Evolutionary conservation across 2,888 invertebrate genomes (phyloP), one percentile per base, ranked within the genome.

Genomic region (Brachypterus glaber): DNA sequence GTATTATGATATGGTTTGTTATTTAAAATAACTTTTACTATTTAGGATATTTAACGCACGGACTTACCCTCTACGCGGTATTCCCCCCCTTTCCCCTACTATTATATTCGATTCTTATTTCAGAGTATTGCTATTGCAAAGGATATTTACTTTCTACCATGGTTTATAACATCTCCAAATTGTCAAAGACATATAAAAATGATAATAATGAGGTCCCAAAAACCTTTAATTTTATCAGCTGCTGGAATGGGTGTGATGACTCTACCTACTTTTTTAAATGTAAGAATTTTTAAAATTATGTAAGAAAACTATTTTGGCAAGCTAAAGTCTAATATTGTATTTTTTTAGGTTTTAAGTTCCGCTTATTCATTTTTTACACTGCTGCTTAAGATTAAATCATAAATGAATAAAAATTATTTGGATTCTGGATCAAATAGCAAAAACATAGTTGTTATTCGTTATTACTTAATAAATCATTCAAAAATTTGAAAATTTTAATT

Each of bases 331-430:
- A 21, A 35, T 38, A 33, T 17, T 3, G 37, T 29, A 24, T 32
- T 24, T 16, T 46, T 49, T 34, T 27, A 50, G 50, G 48, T 50
- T 15, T 26, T 50, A 17, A 46, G 47, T 37, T 45, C 50, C 16
- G 48, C 50, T 2, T 50, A 50, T 40, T 50, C 50, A 3, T 49
- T 49, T 37, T 50, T 50, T 29, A 50, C 50, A 3, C 29, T 50
- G 7, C 32, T 50, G 12, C 32, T 50, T 18, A 49, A 50, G 18
- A 39, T 50, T 12, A 49, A 50, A 43, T 12, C 38, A 3, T 41
- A 35, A 30, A 31, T 30, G 15, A 30, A 15, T 12, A 13, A 13
- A 5, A 26, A 26, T 26, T n/a, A n/a, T n/a, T n/a, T n/a, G n/a
- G n/a, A n/a, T n/a, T n/a, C n/a, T n/a, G n/a, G n/a, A n/a, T n/a